phyloP scores from a whole-genome alignment of 2,888 invertebrate genomes.

The Leptinotarsa peninsularis region DNA sequence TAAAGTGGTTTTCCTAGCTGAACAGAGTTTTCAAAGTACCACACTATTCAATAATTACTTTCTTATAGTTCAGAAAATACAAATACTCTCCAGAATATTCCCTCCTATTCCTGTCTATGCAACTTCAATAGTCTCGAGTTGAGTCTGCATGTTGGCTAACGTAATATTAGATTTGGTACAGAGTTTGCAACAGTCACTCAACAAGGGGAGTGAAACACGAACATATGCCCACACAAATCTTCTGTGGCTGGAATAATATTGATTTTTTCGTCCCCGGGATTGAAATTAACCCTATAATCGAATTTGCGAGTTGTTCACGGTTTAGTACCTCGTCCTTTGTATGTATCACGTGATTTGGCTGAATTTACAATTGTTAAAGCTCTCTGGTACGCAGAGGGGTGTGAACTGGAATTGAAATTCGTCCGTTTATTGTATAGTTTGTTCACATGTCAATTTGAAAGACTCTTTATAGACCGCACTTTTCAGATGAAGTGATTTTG shows the following conservation, averaged over 20 bases:
- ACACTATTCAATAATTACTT: no score
- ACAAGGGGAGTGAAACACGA: slow-evolving; percentile 6
- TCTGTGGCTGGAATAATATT: slow-evolving; percentile 23
- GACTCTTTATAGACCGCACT: not conserved
- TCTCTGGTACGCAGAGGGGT: not conserved
- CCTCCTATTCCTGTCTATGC: no score
- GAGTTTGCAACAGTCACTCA: not conserved
- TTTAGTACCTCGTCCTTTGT: slow-evolving; percentile 45
- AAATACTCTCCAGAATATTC: no score
- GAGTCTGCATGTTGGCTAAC: not conserved
- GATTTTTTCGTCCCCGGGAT: slow-evolving; percentile 51
- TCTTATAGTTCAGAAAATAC: no score
- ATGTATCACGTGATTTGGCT: slow-evolving; percentile 22
- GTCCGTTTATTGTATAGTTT: not conserved
- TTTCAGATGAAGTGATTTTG: not conserved
- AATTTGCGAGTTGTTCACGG: slow-evolving; percentile 50
- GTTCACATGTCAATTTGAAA: not conserved
- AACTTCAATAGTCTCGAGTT: no score
- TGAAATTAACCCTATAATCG: slow-evolving; percentile 56
- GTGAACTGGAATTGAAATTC: not conserved
- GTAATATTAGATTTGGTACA: not conserved
- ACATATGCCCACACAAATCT: slow-evolving; percentile 24
- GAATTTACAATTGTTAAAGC: not conserved
- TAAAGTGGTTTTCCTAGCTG: no score
- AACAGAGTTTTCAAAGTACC: no score